phyloP scores from a whole-genome alignment of 2,888 invertebrate species.

The Nephrocerus scutellatus region DNA sequence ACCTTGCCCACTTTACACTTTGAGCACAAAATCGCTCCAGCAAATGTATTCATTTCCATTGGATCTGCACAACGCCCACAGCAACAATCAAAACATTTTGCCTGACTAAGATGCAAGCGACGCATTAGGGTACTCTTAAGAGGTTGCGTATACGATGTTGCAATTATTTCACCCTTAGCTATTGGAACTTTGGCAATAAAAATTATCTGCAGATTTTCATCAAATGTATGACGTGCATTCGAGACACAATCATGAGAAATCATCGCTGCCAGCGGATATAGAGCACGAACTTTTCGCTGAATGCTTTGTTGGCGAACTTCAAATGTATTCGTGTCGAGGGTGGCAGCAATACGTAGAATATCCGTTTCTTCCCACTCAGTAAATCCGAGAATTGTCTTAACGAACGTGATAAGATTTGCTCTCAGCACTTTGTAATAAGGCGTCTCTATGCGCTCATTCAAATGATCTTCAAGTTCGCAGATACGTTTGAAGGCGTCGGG shows the following conservation, averaged over 20 bases:
- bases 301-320: slow-evolving; percentile 53
- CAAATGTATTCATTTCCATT: slow-evolving; percentile 59
- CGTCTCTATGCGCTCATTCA: slow-evolving; percentile 55
- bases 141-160: slow-evolving; percentile 64
- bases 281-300: slow-evolving; percentile 52
- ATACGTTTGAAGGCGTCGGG: slow-evolving; percentile 43
- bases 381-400: slow-evolving; percentile 53
- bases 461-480: slow-evolving; percentile 48
- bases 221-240: slow-evolving; percentile 64
- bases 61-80: slow-evolving; percentile 64
- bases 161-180: slow-evolving; percentile 59
- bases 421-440: slow-evolving; percentile 56
- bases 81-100: slow-evolving; percentile 63
- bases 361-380: slow-evolving; percentile 52
- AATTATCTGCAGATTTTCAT: slow-evolving; percentile 55
- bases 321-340: slow-evolving; percentile 65
- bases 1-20: slow-evolving; percentile 52
- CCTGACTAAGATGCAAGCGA: slow-evolving; percentile 54
- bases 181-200: slow-evolving; percentile 58
- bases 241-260: slow-evolving; percentile 66
- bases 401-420: slow-evolving; percentile 57
- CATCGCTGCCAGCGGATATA: slow-evolving; percentile 62
- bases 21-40: slow-evolving; percentile 60
- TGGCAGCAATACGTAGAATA: slow-evolving; percentile 58
- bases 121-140: slow-evolving; percentile 63